phyloP scores from a whole-genome alignment of 2,113 vertebrate species.

The Phaethon lepturus region DNA sequence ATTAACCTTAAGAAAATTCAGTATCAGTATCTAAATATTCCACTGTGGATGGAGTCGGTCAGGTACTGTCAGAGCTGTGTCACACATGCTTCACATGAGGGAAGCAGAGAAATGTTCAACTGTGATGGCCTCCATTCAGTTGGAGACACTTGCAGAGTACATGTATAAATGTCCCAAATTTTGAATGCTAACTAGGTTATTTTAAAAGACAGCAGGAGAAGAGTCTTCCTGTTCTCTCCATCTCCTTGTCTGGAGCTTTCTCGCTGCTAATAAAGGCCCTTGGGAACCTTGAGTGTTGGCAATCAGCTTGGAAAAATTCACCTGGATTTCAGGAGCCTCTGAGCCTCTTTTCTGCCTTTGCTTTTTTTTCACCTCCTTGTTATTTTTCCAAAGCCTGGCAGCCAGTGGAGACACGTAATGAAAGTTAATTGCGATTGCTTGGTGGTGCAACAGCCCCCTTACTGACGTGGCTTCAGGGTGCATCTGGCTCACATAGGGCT shows the following conservation, averaged over 20 bases:
- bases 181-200: neutral
- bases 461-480: neutral
- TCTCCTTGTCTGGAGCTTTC: neutral
- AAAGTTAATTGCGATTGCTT: neutral
- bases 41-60: accelerated
- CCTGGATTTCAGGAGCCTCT: conserved; percentile 30
- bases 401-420: neutral
- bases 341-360: neutral
- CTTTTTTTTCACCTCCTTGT: neutral
- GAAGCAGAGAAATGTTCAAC: neutral
- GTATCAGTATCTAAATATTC: neutral
- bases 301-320: conserved; percentile 34
- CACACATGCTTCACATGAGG: neutral
- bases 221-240: neutral
- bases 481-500: neutral
- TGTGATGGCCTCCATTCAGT: neutral
- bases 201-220: neutral
- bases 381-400: conserved; percentile 6
- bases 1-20: neutral
- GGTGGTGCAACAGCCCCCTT: neutral
- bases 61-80: neutral
- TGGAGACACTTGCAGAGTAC: neutral
- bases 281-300: neutral
- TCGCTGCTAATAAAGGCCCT: conserved; percentile 29
- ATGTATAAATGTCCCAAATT: neutral